A percentile compares a stretch with the other conserved stretches of the same genome.
Conservation (phyloP, 2,797 vertebrate species). For the Chloroceryle amazona region DNA sequence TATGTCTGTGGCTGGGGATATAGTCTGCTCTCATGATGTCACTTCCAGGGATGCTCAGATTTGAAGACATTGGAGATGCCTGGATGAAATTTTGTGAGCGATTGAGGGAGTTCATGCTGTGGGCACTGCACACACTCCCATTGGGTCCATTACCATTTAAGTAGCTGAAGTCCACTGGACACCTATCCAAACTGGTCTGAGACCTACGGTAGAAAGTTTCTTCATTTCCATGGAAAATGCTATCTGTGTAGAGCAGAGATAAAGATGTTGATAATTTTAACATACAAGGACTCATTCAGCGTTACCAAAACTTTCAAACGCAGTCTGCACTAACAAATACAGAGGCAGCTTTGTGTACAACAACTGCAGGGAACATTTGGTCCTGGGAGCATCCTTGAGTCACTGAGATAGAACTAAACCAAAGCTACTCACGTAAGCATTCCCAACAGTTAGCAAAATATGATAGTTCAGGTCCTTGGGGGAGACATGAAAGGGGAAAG, state of each 20-base stretch:
- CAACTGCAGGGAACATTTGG: not conserved
- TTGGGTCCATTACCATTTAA: constrained; percentile 91
- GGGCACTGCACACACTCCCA: constrained; percentile 94
- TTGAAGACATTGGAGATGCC: constrained; percentile 94
- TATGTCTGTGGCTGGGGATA: constrained; percentile 94
- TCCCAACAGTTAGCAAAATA: not conserved
- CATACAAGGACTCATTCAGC: not conserved
- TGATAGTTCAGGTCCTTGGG: not conserved
- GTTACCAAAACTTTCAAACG: not conserved
- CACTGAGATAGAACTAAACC: not conserved
- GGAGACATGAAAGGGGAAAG: not conserved
- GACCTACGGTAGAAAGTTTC: constrained; percentile 91
- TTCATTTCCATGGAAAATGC: constrained; percentile 93
- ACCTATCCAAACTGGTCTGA: constrained; percentile 92
- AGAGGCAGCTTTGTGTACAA: not conserved
- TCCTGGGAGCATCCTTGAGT: not conserved
- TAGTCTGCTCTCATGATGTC: constrained; percentile 96
- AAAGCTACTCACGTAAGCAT: not conserved
- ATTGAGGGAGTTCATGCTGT: constrained; percentile 94
- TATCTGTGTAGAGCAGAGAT: constrained; percentile 83
- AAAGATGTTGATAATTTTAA: not conserved
- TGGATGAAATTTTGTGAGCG: constrained; percentile 93
- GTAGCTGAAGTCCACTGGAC: constrained; percentile 86
- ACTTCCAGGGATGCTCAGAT: constrained; percentile 93
- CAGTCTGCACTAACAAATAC: not conserved